A percentile compares a stretch with the other conserved stretches of the same genome.
These are phyloP conservation scores for Lysiphlebus fabarum DNA, from an alignment of 1,140 invertebrate species.

Conservation along the genomic window DNA sequence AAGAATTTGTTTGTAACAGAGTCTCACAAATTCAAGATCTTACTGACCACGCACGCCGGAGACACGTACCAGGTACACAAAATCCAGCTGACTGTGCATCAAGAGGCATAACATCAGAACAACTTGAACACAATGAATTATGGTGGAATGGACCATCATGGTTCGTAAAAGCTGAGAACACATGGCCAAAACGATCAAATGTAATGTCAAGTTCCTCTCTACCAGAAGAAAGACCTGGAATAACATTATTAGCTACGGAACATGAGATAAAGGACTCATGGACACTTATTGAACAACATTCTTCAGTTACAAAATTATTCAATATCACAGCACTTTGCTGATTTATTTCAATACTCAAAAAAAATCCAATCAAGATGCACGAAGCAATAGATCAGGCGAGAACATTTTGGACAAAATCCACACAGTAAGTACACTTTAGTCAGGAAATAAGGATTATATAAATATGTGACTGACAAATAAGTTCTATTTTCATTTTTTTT, in stretches of 20 bases:
- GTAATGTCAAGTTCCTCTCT: not conserved
- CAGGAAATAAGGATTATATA: not conserved
- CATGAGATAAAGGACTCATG: not conserved
- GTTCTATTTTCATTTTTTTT: too few relatives aligned
- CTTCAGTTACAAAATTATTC: conserved; percentile 10
- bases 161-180: conserved; percentile 14
- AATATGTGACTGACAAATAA: too few relatives aligned
- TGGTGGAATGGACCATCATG: conserved; percentile 45
- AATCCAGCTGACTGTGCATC: conserved; percentile 45
- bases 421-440: not conserved
- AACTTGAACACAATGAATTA: conserved; percentile 30
- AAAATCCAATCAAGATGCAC: not conserved
- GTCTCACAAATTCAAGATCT: conserved; percentile 35
- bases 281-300: conserved; percentile 4
- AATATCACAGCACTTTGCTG: conserved; percentile 2
- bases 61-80: conserved; percentile 29
- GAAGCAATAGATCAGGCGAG: not conserved
- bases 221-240: not conserved
- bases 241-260: not conserved
- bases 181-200: conserved; percentile 13
- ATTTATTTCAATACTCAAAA: not conserved
- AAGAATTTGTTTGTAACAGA: conserved; percentile 42
- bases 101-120: conserved; percentile 30
- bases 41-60: conserved; percentile 31
- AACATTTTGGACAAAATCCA: not conserved